Evolutionary conservation across 2,888 invertebrate genomes (phyloP).

Genomic region (Lutraria lutraria): DNA sequence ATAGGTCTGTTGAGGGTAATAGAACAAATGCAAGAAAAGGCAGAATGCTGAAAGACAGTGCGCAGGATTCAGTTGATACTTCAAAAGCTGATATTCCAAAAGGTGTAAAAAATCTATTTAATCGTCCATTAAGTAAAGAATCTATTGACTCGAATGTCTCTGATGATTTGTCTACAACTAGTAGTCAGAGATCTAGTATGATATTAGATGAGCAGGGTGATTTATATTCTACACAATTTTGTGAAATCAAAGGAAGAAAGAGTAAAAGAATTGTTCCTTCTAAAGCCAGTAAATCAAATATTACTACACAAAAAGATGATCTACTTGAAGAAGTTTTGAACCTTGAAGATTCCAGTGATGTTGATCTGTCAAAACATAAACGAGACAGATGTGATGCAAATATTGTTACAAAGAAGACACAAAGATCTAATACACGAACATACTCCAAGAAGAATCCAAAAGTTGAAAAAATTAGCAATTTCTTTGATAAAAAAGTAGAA

Average conservation of each 20-base stretch:
- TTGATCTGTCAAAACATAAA: background rate
- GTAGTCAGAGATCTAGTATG: constrained; percentile 72
- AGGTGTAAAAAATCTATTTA: constrained; percentile 45
- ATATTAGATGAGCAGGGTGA: constrained; percentile 73
- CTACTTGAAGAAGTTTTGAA: constrained; percentile 24
- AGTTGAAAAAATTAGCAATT: background rate
- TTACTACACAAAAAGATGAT: background rate
- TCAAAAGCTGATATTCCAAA: background rate
- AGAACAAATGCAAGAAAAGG: background rate
- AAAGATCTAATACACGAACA: background rate
- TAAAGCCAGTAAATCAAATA: background rate
- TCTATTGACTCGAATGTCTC: constrained; percentile 59
- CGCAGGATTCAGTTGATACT: background rate
- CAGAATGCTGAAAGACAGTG: background rate
- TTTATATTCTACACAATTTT: constrained; percentile 73
- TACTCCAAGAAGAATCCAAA: background rate
- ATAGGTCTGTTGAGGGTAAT: background rate
- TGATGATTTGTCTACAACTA: constrained; percentile 58
- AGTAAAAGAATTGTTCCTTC: constrained; percentile 16
- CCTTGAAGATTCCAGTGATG: constrained; percentile 44
- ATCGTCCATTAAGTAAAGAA: constrained; percentile 65
- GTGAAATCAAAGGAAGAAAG: constrained; percentile 54
- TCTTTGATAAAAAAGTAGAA: background rate
- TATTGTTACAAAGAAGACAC: background rate
- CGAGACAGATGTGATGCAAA: background rate